These are phyloP conservation scores for Crotophaga sulcirostris DNA, from an alignment of 2,113 vertebrate genomes.

Conservation along the genomic window DNA sequence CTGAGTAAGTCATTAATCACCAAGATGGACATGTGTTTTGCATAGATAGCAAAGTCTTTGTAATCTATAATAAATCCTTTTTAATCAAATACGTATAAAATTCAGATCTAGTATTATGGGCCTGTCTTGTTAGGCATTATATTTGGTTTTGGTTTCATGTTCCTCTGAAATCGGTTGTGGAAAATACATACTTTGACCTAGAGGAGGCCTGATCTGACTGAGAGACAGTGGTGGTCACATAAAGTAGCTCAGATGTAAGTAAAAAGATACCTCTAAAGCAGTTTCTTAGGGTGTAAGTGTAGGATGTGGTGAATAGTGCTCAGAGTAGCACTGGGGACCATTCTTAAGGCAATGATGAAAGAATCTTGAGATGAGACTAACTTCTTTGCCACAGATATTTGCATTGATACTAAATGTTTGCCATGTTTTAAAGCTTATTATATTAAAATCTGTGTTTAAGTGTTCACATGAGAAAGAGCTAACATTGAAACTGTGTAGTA, in stretches of 20 bases:
- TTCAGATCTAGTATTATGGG: neutral
- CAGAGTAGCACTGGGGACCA: neutral
- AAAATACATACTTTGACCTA: neutral
- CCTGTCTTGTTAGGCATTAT: neutral
- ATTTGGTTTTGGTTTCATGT: neutral
- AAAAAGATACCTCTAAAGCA: neutral
- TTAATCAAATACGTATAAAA: neutral
- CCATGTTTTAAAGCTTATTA: neutral
- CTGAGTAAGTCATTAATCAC: constrained; percentile 87
- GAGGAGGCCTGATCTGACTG: neutral
- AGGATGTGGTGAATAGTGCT: neutral
- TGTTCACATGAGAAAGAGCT: neutral
- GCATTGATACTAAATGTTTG: neutral
- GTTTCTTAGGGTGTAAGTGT: neutral
- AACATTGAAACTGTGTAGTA: neutral
- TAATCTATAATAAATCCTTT: neutral
- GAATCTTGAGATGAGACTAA: neutral
- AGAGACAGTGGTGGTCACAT: neutral
- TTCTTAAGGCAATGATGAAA: neutral
- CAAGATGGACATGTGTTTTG: neutral
- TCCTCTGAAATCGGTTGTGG: neutral
- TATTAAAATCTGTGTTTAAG: neutral
- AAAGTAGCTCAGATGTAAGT: neutral
- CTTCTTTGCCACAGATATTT: neutral
- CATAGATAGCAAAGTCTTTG: neutral